Percentiles rank a stretch among this genome's conserved stretches.
These are phyloP conservation scores for Brachycybe producta DNA, from an alignment of 2,888 invertebrate genomes.

Conservation along the genomic window DNA sequence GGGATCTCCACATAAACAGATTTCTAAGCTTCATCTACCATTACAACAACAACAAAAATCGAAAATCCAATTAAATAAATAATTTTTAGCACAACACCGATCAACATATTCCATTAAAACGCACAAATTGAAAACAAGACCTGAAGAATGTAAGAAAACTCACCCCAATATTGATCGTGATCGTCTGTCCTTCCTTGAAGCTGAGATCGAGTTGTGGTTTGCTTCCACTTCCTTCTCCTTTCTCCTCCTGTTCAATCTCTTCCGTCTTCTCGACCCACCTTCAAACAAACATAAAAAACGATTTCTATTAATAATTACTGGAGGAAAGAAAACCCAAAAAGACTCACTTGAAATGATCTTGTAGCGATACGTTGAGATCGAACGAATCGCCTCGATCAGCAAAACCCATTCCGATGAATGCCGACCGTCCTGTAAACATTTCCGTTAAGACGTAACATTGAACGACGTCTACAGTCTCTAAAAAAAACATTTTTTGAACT, in stretches of 20 bases:
- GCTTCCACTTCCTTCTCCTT: slow-evolving; percentile 44
- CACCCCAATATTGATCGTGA: slow-evolving; percentile 97
- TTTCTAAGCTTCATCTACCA: too few relatives aligned
- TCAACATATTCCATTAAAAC: too few relatives aligned
- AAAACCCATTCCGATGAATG: slow-evolving; percentile 95
- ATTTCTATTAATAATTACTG: not conserved
- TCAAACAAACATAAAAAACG: not conserved
- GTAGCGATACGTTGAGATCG: slow-evolving; percentile 94
- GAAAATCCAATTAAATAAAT: slow-evolving; percentile 11
- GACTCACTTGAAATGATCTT: slow-evolving; percentile 81
- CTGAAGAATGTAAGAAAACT: slow-evolving; percentile 46
- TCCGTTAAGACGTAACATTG: slow-evolving; percentile 3
- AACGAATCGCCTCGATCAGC: slow-evolving; percentile 96
- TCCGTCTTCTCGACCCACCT: slow-evolving; percentile 66
- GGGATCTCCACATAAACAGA: too few relatives aligned
- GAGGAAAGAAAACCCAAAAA: not conserved
- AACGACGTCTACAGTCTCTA: not conserved
- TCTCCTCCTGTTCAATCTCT: slow-evolving; percentile 65
- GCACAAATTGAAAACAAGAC: slow-evolving; percentile 5
- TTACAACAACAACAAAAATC: slow-evolving; percentile 2
- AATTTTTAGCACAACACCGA: not conserved
- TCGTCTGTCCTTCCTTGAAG: slow-evolving; percentile 98
- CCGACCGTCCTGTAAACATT: slow-evolving; percentile 40
- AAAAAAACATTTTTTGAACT: slow-evolving; percentile 12
- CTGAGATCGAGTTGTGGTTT: slow-evolving; percentile 76